Base-by-base conservation (phyloP, 2,888 invertebrate genomes). In the Chironomus tentans region DNA sequence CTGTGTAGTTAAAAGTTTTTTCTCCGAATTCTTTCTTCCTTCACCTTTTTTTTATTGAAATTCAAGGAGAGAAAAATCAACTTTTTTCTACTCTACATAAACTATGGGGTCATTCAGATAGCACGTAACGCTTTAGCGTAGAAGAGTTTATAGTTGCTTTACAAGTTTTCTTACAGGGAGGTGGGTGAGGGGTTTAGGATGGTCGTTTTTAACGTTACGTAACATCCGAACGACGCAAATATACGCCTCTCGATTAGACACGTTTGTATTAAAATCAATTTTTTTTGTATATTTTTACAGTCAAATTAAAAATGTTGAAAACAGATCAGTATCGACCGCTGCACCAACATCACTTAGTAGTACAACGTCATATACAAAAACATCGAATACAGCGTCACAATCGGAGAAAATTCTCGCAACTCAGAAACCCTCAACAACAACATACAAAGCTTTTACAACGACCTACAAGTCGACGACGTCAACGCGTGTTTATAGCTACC, bases 381-480 rank as follows among this genome's bases (percentile, higher is more conserved):
- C 79, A 68, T 72, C 77, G 46, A 77, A 77, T 65, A 56, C 56
- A 24, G 50, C 72, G 77, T 70, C 38, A 38, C 38, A 38, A 38
- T 38, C 77, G 75, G 68, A 46, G 13, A 18, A 28, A 10, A 28
- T 69, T 69, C 38, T 24, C 56, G 47, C 70, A 21, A 76, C 61
- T 38, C 68, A 72, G n/a, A 68, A 76, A 48, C 56, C 68, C 3
- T n/a, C 78, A 78, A 69, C 76, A 68, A 72, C 77, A 28, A 77
- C 61, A 7, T 56, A 68, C 15, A 72, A 15, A 18, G 65, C 68
- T 65, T 76, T 71, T 18, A 46, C 68, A 24, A 61, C 68, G n/a
- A 76, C 47, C 61, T 76, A 78, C 48, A 77, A 74, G n/a, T 70
- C 70, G 3, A 70, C 76, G 21, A 5, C 76, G 46, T 38, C 76